Conservation (phyloP, 1,140 invertebrate species). For the Drosophila gunungcola region DNA sequence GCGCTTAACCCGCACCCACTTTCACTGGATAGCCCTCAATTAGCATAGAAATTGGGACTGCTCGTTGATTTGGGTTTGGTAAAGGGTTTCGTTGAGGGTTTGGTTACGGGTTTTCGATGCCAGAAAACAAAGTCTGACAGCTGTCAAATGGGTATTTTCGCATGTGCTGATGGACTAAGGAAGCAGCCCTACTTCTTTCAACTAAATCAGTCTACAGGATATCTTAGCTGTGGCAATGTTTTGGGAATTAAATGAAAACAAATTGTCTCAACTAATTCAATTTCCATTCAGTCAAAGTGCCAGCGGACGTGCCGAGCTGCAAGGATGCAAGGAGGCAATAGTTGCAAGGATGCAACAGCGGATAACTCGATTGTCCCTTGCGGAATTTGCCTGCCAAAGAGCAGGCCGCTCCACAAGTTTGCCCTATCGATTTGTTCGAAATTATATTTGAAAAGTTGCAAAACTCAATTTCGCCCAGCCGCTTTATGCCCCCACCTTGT, state of each 20-base stretch:
- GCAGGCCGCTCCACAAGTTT: constrained; percentile 54
- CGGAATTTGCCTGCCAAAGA: constrained; percentile 51
- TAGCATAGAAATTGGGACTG: constrained; percentile 77
- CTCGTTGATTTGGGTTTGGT: constrained; percentile 60
- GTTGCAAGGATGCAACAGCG: constrained; percentile 26
- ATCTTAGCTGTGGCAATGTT: constrained; percentile 29
- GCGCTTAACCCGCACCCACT: constrained; percentile 22
- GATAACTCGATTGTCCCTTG: constrained; percentile 66
- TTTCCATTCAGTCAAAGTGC: constrained; percentile 69
- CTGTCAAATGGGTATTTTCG: constrained; percentile 47
- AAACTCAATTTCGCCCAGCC: constrained; percentile 70
- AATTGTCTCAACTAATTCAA: constrained; percentile 72
- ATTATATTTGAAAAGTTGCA: constrained; percentile 76
- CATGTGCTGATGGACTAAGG: constrained; percentile 48
- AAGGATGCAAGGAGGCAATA: constrained; percentile 12
- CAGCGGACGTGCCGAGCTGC: constrained; percentile 34
- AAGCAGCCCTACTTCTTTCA: not conserved
- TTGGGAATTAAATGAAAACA: constrained; percentile 68
- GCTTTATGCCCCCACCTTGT: constrained; percentile 28
- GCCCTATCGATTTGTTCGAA: constrained; percentile 76
- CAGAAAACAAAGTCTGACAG: constrained; percentile 36
- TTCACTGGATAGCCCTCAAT: constrained; percentile 48
- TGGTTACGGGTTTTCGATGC: constrained; percentile 4
- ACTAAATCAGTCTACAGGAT: constrained; percentile 3
- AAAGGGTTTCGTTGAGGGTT: not conserved